Evolutionary conservation across 1,140 invertebrate species (phyloP).

Genomic region (Drosophila eugracilis): DNA sequence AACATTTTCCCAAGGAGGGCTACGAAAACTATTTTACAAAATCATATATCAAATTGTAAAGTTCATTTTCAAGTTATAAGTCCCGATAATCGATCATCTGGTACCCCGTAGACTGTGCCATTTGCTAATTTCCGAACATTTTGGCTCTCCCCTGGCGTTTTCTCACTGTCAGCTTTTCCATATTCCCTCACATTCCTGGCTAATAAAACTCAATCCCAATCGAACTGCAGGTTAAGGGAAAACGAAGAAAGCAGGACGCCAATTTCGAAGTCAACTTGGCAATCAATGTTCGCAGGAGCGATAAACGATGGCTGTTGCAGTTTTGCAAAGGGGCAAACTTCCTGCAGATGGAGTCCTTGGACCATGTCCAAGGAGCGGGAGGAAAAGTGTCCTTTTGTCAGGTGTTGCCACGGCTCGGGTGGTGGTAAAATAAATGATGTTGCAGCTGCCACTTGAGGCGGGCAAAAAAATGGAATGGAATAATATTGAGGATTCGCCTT

Average conservation of each 20-base stretch:
- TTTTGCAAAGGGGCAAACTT: conserved; percentile 19
- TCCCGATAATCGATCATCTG: not conserved
- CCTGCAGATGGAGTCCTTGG: conserved; percentile 1
- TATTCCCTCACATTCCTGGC: conserved; percentile 5
- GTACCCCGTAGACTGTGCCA: not conserved
- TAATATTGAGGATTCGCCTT: conserved; percentile 73
- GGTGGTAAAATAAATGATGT: conserved; percentile 45
- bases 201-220: conserved; percentile 28
- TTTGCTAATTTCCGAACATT: not conserved
- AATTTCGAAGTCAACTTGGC: conserved; percentile 40
- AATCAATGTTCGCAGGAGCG: conserved; percentile 41
- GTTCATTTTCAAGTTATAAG: too few relatives aligned
- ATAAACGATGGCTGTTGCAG: conserved; percentile 49
- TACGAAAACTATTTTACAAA: not conserved
- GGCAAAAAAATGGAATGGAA: conserved; percentile 34
- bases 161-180: conserved; percentile 9
- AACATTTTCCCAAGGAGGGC: not conserved
- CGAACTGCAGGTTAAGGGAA: conserved; percentile 15
- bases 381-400: conserved; percentile 37
- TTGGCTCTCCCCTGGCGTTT: not conserved
- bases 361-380: conserved; percentile 13
- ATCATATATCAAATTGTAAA: too few relatives aligned
- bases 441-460: conserved; percentile 16
- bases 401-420: conserved; percentile 19
- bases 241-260: conserved; percentile 8